Percentiles rank a stretch among this genome's conserved stretches.
These are phyloP conservation scores for Numenius phaeopus DNA, from an alignment of 2,797 vertebrate species.

Conservation along the genomic window DNA sequence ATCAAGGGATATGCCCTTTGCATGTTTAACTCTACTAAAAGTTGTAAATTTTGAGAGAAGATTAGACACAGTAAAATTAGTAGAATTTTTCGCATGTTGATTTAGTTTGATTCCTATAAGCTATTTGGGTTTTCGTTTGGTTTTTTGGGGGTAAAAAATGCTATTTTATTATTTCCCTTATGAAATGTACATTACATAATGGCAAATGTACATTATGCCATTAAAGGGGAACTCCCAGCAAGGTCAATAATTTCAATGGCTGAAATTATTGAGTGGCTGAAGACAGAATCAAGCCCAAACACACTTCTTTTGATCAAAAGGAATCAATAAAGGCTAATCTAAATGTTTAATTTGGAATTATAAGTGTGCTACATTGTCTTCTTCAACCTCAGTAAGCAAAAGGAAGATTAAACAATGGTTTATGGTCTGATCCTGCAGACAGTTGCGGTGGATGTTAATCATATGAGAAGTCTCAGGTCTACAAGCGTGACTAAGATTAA, in stretches of 20 bases:
- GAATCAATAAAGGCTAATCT: slow-evolving; percentile 46
- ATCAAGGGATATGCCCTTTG: background rate
- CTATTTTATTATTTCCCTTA: background rate
- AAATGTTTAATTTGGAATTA: slow-evolving; percentile 44
- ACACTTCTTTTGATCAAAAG: slow-evolving; percentile 29
- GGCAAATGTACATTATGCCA: background rate
- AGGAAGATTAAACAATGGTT: slow-evolving; percentile 7
- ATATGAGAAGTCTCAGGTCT: background rate
- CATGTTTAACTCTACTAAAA: background rate
- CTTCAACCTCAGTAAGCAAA: background rate
- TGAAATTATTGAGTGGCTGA: background rate
- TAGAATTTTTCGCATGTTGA: background rate
- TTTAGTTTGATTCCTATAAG: background rate
- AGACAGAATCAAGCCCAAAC: slow-evolving; percentile 1
- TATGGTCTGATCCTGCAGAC: slow-evolving; percentile 17
- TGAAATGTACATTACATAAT: background rate
- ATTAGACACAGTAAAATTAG: background rate
- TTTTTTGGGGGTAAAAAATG: background rate
- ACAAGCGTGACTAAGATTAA: background rate
- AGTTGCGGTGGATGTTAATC: slow-evolving; percentile 16
- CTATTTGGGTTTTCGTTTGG: fast-evolving
- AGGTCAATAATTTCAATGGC: background rate
- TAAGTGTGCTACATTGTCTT: background rate
- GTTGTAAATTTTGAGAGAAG: background rate
- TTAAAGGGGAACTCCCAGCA: background rate